phyloP scores from a whole-genome alignment of 2,113 vertebrate species.

The Caracal caracal region DNA sequence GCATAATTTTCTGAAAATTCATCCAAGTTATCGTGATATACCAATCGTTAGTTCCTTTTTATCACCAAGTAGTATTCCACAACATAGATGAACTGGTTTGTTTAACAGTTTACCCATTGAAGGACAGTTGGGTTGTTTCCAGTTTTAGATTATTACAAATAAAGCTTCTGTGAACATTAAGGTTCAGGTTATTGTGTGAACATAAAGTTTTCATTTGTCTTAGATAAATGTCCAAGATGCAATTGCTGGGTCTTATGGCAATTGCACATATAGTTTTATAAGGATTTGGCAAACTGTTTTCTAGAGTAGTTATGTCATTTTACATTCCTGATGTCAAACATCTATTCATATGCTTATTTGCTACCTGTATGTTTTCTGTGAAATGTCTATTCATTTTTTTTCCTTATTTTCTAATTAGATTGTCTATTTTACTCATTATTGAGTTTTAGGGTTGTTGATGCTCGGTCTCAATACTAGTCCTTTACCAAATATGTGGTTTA shows the following conservation, averaged over 20 bases:
- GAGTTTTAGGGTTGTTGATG: background rate
- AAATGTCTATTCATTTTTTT: background rate
- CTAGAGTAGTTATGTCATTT: background rate
- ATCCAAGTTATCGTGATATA: background rate
- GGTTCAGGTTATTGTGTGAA: background rate
- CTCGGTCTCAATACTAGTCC: background rate
- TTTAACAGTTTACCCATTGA: background rate
- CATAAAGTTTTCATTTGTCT: background rate
- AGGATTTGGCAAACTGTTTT: background rate
- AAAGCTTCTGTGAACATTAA: background rate
- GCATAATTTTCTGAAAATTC: background rate
- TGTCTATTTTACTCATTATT: background rate
- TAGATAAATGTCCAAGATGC: background rate
- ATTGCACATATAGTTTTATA: background rate
- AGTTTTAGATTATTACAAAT: background rate
- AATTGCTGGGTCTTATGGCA: background rate
- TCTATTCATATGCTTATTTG: background rate
- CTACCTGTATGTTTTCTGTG: background rate
- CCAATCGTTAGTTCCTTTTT: background rate
- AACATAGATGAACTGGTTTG: background rate
- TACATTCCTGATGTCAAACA: background rate
- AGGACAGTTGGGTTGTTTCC: background rate
- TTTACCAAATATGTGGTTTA: background rate
- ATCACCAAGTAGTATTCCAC: background rate
- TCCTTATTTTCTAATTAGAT: background rate